Evolutionary conservation across 2,888 invertebrate species (phyloP).

Genomic region (Lasius platythorax): DNA sequence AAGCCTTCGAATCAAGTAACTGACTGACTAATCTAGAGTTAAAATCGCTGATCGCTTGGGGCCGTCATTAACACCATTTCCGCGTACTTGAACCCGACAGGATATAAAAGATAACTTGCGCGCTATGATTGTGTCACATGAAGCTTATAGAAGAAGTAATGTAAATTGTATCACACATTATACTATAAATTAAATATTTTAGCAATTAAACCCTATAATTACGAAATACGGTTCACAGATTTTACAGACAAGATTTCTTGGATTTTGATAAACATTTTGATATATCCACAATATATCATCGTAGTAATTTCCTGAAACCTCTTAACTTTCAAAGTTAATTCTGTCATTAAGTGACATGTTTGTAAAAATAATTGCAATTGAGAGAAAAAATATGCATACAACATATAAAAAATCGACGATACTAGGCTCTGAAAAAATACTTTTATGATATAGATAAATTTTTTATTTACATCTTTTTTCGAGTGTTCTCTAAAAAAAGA

Average conservation of each 20-base stretch:
- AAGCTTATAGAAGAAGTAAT: background rate
- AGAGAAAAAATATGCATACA: background rate
- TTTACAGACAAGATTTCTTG: background rate
- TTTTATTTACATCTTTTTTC: background rate
- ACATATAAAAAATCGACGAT: background rate
- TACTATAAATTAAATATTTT: background rate
- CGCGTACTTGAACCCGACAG: conserved; percentile 25
- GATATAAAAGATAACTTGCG: background rate
- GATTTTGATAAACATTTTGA: conserved; percentile 4
- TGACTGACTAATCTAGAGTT: conserved; percentile 51
- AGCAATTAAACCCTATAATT: background rate
- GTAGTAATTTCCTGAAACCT: background rate
- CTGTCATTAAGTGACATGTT: background rate
- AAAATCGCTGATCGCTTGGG: conserved; percentile 19
- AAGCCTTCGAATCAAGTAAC: conserved; percentile 56
- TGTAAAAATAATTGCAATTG: background rate
- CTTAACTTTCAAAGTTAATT: background rate
- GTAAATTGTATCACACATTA: background rate
- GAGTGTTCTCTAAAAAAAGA: background rate
- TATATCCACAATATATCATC: background rate
- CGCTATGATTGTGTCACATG: background rate
- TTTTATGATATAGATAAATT: background rate
- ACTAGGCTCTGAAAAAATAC: background rate
- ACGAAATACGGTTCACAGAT: background rate
- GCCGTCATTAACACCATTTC: conserved; percentile 13